Evolutionary conservation across 2,888 invertebrate species (phyloP).

Genomic region (Gonocerus acuteangulatus): DNA sequence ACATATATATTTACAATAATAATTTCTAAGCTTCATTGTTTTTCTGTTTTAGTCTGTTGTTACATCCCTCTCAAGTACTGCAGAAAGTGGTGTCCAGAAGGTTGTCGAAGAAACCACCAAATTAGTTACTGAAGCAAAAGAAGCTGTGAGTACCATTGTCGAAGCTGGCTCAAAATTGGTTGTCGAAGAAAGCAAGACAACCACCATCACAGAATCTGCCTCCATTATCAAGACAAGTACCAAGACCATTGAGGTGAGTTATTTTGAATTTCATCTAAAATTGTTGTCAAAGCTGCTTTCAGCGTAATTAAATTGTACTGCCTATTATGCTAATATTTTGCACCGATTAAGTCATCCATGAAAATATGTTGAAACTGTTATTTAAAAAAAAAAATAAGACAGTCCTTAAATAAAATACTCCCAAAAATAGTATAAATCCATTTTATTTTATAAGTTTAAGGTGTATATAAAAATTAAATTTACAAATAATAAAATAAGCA

Average conservation of each 20-base stretch:
- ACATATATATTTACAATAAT: no score
- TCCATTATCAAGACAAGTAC: conserved; percentile 11
- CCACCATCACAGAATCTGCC: background rate
- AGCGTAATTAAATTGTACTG: no score
- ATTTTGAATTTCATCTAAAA: background rate
- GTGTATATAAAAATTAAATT: no score
- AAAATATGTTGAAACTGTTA: no score
- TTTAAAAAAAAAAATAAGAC: no score
- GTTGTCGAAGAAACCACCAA: conserved; percentile 9
- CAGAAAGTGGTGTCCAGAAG: conserved; percentile 11
- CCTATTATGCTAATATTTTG: no score
- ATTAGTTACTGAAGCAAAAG: conserved; percentile 17
- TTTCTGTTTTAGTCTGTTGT: background rate
- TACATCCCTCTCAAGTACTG: conserved; percentile 1
- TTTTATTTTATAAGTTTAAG: no score
- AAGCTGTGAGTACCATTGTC: conserved; percentile 4
- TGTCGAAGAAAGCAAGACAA: conserved; percentile 7
- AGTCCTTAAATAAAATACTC: no score
- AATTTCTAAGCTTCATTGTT: no score
- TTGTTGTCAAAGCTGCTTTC: background rate
- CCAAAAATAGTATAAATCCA: no score
- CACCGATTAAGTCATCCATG: background rate
- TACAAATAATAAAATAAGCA: no score
- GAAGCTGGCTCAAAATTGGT: conserved; percentile 12
- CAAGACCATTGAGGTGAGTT: conserved; percentile 16